A percentile compares a stretch with the other conserved stretches of the same genome.
These are phyloP conservation scores for Palloptera scutellata DNA, from an alignment of 2,888 invertebrate genomes.

Conservation along the genomic window DNA sequence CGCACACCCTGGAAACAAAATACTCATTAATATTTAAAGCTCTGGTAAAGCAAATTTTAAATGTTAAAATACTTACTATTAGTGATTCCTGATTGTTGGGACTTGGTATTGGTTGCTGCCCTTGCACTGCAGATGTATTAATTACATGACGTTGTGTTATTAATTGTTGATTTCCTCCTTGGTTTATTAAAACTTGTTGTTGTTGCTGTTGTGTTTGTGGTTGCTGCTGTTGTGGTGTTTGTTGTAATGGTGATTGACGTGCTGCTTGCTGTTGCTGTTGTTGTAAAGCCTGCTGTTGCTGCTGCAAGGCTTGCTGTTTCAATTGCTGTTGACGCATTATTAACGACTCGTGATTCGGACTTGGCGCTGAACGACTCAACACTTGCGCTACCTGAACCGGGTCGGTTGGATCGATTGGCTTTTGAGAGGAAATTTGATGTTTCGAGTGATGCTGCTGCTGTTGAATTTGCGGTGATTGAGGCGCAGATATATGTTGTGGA, in stretches of 20 bases:
- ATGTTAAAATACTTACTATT: too few relatives aligned
- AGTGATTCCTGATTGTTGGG: conserved; percentile 43
- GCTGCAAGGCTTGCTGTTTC: conserved; percentile 52
- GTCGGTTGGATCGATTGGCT: conserved; percentile 63
- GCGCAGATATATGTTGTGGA: conserved; percentile 56
- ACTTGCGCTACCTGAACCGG: conserved; percentile 62
- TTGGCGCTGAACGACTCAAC: conserved; percentile 58
- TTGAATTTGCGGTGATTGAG: conserved; percentile 56
- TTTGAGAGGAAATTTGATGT: conserved; percentile 48
- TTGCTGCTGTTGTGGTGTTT: conserved; percentile 24
- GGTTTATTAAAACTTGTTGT: conserved; percentile 35
- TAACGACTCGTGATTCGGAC: conserved; percentile 61
- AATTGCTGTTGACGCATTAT: conserved; percentile 60
- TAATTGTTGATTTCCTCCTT: conserved; percentile 50
- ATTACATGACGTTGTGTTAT: conserved; percentile 61
- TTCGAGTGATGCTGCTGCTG: conserved; percentile 49
- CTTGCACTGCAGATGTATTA: conserved; percentile 61
- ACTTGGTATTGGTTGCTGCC: conserved; percentile 63
- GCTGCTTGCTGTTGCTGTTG: conserved; percentile 39
- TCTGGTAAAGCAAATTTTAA: too few relatives aligned
- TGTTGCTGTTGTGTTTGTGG: conserved; percentile 44
- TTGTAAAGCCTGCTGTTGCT: conserved; percentile 44
- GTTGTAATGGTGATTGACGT: conserved; percentile 38
- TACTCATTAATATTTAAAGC: too few relatives aligned
- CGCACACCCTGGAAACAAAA: neutral